Base-by-base conservation (phyloP, 2,888 invertebrate species). In the Notodonta dromedarius region DNA sequence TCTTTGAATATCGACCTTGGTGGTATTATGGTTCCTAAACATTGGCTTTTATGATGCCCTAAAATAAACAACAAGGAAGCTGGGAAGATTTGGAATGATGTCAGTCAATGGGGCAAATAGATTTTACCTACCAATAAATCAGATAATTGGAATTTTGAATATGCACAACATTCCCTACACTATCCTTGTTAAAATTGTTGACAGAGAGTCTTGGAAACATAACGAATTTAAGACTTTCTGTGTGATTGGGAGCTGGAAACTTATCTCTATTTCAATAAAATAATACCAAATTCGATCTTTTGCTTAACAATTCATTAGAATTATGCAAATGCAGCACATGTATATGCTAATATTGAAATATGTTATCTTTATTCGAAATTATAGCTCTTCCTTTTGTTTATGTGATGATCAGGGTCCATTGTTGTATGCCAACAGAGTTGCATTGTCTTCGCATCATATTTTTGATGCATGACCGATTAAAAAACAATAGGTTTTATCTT, bases 401-500 rank as follows among this genome's bases (percentile, higher is more conserved):
- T 67, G 63, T 13, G 63, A 60, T 58, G 68, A 68, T 75, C 70
- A 74, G 74, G 66, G 62, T 57, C 62, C 68, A 75, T 75, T 75
- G 76, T 75, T 70, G 63, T 56, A 68, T 61, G 65, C 57, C 50
- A 12, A 44, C 14, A 24, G 8, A 58, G 46, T 16, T 58, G 68
- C 61, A 76, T 75, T 75, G 76, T 76, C 16, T 56, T 69, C 59
- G 60, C 58, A 63, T 62, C 59, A 65, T 65, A 67, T 65, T 69
- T 63, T 65, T 74, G 67, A 76, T 74, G 74, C 70, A 74, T 76
- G 71, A 71, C 64, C 60, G 61, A 64, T 70, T 59, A 65, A 65
- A 60, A 69, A 62, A 74, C 74, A 76, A 74, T 74, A 59, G 68
- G 55, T 42, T 60, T 62, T 58, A 64, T 71, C 52, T 66, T 54